A percentile compares a stretch with the other conserved stretches of the same genome.
phyloP scores from a whole-genome alignment of 2,888 invertebrate genomes.

The Trissonchulus sp. region DNA sequence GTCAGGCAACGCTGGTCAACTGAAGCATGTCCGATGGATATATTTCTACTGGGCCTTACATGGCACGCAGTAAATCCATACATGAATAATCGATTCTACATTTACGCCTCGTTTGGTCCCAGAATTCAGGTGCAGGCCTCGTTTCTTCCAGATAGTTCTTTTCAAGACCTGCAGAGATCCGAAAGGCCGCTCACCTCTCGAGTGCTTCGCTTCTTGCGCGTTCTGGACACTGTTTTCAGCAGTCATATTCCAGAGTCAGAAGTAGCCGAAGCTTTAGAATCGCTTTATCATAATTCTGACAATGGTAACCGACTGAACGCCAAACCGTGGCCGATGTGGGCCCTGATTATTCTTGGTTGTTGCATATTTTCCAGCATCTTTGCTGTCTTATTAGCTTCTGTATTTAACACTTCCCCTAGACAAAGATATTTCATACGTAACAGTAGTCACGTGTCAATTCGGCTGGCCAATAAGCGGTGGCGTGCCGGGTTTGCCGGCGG shows the following conservation, averaged over 20 bases:
- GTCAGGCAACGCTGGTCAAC: not conserved
- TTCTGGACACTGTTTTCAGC: not conserved
- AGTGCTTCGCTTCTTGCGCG: not conserved
- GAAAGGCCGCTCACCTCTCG: not conserved
- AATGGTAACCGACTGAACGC: not conserved
- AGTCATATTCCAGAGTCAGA: not conserved
- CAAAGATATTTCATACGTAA: not conserved
- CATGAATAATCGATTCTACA: not conserved
- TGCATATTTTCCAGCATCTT: not conserved
- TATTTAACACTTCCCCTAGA: not conserved
- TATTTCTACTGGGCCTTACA: not conserved
- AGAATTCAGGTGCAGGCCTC: not conserved
- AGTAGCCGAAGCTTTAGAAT: not conserved
- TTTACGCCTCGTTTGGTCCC: not conserved
- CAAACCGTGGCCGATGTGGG: not conserved
- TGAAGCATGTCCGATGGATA: not conserved
- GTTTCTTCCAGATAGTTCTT: not conserved
- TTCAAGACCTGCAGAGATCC: not conserved
- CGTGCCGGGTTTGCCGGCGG: slow-evolving; percentile 27
- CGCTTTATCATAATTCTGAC: not conserved
- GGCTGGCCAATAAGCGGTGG: slow-evolving; percentile 28
- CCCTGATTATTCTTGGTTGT: not conserved
- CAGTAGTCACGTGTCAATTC: slow-evolving; percentile 2
- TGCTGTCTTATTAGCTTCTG: not conserved
- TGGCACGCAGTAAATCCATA: slow-evolving; percentile 4